Base-by-base conservation (phyloP, 2,888 invertebrate genomes). In the Gastracanthus pulcherrimus region DNA sequence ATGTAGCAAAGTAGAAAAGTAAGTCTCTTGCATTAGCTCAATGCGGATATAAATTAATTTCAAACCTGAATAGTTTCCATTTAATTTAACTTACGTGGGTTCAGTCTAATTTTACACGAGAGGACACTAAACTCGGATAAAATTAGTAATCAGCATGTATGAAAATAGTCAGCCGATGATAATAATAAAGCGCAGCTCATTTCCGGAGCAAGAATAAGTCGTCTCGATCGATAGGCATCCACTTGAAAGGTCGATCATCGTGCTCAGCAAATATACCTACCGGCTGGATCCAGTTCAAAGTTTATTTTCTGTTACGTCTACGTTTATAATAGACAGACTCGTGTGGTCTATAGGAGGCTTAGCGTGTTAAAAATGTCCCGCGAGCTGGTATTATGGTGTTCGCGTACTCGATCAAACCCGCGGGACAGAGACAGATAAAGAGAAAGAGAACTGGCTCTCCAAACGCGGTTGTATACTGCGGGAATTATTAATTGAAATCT, bases 401-500 rank as follows among this genome's bases (percentile, higher is more conserved):
- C 9, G 62, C 26, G 29, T 34, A n/a, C n/a, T 51, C 62, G 38
- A 55, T 55, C 23, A 55, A 23, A 19, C 2, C 19, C 1, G 64
- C 36, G 58, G 4, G 3, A 9, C 16, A 7, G 7, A 2, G 19
- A 11, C 38, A 36, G 38, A 38, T 55, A 38, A 38, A 55, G 36
- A 16, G 55, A 67, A 82, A 81, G 78, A 83, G 82, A 81, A 75
- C 62, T 48, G 80, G 11, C 23, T 19, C 51, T 34, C 48, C 36
- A 76, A 55, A 66, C 67, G 38, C 16, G 76, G 72, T 75, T 81
- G 81, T 48, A 84, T 77, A 75, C 79, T 45, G 67, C 77, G 45
- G 84, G 85, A 88, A 89, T 89, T 86, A 89, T 88, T 87, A 86
- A 89, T 88, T 83, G 83, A 83, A 85, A 86, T 86, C 87, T 85